A percentile compares a stretch with the other conserved stretches of the same genome.
Conservation (phyloP, 1,140 invertebrate species). For the Nephotettix cincticeps region DNA sequence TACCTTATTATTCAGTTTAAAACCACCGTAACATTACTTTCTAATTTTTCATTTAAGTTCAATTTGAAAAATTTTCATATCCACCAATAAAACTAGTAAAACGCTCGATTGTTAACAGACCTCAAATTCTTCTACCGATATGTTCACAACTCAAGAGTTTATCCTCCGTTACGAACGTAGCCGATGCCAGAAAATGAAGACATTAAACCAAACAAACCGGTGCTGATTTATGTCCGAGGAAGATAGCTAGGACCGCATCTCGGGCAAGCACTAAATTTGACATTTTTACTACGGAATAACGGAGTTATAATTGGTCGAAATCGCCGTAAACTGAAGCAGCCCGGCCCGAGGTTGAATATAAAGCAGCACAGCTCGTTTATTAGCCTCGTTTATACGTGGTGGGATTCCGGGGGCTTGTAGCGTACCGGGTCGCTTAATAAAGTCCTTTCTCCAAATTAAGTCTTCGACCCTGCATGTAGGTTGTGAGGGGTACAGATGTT, state of each 20-base stretch:
- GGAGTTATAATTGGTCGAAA: constrained; percentile 1
- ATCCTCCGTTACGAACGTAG: no score
- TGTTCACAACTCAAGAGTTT: no score
- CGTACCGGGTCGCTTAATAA: constrained; percentile 9
- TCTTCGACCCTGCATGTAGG: not conserved
- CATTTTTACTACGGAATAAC: not conserved
- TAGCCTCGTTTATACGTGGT: constrained; percentile 8
- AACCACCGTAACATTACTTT: no score
- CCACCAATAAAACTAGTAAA: no score
- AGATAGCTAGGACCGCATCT: not conserved
- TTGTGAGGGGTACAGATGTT: not conserved
- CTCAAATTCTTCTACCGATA: no score
- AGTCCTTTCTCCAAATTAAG: not conserved
- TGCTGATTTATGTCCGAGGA: not conserved
- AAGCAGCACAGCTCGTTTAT: constrained; percentile 6
- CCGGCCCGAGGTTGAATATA: constrained; percentile 3
- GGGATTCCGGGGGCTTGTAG: not conserved
- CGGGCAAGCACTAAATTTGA: not conserved
- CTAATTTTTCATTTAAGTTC: no score
- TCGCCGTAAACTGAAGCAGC: constrained; percentile 1
- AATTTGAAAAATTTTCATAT: no score
- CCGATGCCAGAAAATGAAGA: not conserved
- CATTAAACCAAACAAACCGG: not conserved
- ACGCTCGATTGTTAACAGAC: no score
- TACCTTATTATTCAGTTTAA: no score